A percentile compares a stretch with the other conserved stretches of the same genome.
These are phyloP conservation scores for Spicauda simplicius DNA, from an alignment of 2,888 invertebrate species.

Conservation along the genomic window DNA sequence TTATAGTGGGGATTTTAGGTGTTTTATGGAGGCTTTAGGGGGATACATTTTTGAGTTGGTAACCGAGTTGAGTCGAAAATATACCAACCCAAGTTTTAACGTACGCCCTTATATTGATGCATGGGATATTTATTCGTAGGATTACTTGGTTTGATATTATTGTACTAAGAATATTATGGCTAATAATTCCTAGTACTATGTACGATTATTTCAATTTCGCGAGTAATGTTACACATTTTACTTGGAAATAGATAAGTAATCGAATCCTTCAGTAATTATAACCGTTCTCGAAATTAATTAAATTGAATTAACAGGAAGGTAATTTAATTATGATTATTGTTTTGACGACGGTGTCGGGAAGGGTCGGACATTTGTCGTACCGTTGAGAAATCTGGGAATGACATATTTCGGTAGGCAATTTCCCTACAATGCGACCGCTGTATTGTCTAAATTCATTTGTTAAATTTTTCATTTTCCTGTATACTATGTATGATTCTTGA, in stretches of 20 bases:
- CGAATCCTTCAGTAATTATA: neutral
- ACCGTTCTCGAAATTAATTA: neutral
- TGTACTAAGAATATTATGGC: neutral
- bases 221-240: neutral
- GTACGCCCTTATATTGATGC: neutral
- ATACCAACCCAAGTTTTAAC: too few relatives aligned
- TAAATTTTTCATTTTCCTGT: neutral
- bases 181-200: neutral
- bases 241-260: neutral
- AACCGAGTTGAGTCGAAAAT: too few relatives aligned
- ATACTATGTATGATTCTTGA: neutral
- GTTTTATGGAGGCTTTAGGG: too few relatives aligned
- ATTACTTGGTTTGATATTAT: neutral
- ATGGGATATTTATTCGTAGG: neutral
- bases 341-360: neutral
- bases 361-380: neutral
- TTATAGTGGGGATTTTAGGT: too few relatives aligned
- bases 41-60: too few relatives aligned
- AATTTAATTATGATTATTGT: neutral
- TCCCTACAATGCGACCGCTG: neutral
- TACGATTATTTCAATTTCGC: neutral
- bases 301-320: neutral
- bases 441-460: conserved; percentile 1
- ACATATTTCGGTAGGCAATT: conserved; percentile 4
- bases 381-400: neutral